Evolutionary conservation across 2,888 invertebrate species (phyloP).

Genomic region (Nomada lathburiana): DNA sequence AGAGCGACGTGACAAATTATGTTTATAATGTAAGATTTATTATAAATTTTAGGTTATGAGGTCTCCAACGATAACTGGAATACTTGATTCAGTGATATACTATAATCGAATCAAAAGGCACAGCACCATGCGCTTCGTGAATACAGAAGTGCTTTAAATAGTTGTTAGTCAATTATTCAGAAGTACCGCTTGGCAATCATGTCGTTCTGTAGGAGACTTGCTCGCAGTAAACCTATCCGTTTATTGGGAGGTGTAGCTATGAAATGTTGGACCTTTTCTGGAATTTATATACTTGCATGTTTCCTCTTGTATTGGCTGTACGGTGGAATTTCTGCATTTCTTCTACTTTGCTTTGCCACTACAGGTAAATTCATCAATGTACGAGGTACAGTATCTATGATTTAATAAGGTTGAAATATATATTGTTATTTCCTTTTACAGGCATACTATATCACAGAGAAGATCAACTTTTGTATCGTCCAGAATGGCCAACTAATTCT

Average conservation of each 20-base stretch:
- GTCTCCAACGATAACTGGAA: slow-evolving; percentile 18
- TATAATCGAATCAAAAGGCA: slow-evolving; percentile 11
- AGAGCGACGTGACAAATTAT: not conserved
- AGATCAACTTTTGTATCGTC: slow-evolving; percentile 94
- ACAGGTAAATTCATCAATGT: slow-evolving; percentile 85
- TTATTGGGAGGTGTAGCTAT: slow-evolving; percentile 86
- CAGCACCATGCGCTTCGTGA: not conserved
- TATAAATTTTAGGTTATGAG: slow-evolving; percentile 44
- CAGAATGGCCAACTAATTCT: slow-evolving; percentile 95
- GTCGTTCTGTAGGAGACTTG: slow-evolving; percentile 77
- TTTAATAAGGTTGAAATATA: not conserved
- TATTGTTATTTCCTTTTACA: slow-evolving; percentile 80
- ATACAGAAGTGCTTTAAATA: slow-evolving; percentile 18
- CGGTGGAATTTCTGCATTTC: slow-evolving; percentile 90
- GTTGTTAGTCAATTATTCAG: slow-evolving; percentile 24
- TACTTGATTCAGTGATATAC: slow-evolving; percentile 9
- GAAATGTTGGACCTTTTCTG: slow-evolving; percentile 92
- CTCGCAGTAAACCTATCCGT: slow-evolving; percentile 82
- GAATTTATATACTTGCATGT: slow-evolving; percentile 90
- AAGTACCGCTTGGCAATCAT: slow-evolving; percentile 60
- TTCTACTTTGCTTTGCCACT: slow-evolving; percentile 89
- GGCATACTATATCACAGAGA: slow-evolving; percentile 94
- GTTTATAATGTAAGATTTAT: not conserved
- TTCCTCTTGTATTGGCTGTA: slow-evolving; percentile 93
- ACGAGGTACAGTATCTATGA: not conserved